A percentile compares a stretch with the other conserved stretches of the same genome.
phyloP scores from a whole-genome alignment of 2,797 vertebrate species.

The Artibeus jamaicensis region DNA sequence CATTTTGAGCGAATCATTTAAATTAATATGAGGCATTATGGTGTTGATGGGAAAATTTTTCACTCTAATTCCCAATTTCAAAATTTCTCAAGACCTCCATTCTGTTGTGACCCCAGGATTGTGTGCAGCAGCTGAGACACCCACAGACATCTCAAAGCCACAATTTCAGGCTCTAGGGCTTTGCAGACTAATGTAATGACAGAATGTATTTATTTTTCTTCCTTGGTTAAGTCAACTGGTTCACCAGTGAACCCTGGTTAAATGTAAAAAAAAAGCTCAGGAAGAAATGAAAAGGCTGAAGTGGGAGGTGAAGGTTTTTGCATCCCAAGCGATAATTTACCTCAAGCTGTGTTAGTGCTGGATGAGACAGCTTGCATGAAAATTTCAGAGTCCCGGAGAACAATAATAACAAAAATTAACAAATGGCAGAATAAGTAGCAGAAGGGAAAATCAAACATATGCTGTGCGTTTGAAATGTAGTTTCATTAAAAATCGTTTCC shows the following conservation, averaged over 20 bases:
- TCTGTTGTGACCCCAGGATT: neutral
- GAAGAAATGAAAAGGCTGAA: neutral
- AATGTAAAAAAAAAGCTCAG: neutral
- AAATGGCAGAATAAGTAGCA: slow-evolving; percentile 65
- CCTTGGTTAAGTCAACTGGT: neutral
- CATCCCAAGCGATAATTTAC: slow-evolving; percentile 44
- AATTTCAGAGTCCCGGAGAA: slow-evolving; percentile 62
- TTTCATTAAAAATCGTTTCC: slow-evolving; percentile 75
- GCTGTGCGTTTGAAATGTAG: slow-evolving; percentile 71
- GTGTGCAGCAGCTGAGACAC: neutral
- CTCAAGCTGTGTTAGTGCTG: slow-evolving; percentile 60
- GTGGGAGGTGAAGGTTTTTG: slow-evolving; percentile 17
- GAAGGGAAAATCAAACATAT: slow-evolving; percentile 73
- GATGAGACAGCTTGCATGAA: slow-evolving; percentile 58
- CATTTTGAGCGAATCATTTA: slow-evolving; percentile 67
- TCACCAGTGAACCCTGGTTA: slow-evolving; percentile 31
- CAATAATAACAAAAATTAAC: slow-evolving; percentile 64
- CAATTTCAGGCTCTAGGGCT: neutral
- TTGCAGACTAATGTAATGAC: neutral
- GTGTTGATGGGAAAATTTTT: slow-evolving; percentile 69
- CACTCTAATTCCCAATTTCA: slow-evolving; percentile 60
- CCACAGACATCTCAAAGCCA: neutral
- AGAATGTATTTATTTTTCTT: neutral
- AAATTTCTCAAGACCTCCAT: slow-evolving; percentile 43
- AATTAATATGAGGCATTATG: slow-evolving; percentile 62